A percentile compares a stretch with the other conserved stretches of the same genome.
Evolutionary conservation across 2,888 invertebrate genomes (phyloP).

Genomic region (Priocnemis perturbator): DNA sequence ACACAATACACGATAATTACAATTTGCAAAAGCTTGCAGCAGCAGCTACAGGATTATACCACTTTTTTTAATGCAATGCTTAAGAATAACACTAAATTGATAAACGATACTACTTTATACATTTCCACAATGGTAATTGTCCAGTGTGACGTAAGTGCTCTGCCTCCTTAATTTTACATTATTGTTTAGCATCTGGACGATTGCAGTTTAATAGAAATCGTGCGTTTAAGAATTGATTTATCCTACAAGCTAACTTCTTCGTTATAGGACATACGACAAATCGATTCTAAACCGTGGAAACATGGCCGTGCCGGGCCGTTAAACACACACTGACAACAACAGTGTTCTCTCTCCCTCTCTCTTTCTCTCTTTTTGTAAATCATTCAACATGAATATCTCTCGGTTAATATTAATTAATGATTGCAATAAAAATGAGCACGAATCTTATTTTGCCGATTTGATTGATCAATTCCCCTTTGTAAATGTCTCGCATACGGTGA

Average conservation of each 20-base stretch:
- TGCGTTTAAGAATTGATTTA: conserved; percentile 29
- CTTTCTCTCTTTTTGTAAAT: conserved; percentile 14
- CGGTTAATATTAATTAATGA: conserved; percentile 27
- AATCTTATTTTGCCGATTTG: too few species aligned
- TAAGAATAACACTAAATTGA: conserved; percentile 37
- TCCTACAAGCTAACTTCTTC: conserved; percentile 22
- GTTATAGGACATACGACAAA: conserved; percentile 20
- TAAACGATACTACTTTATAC: conserved; percentile 38
- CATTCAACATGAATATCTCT: conserved; percentile 31
- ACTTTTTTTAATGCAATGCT: conserved; percentile 17
- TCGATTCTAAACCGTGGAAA: conserved; percentile 30
- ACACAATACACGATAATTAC: conserved; percentile 28
- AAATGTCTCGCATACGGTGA: conserved; percentile 9
- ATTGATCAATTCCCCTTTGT: conserved; percentile 22
- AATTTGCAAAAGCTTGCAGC: conserved; percentile 32
- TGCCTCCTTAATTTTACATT: conserved; percentile 48
- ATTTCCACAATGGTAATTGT: conserved; percentile 27
- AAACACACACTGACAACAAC: conserved; percentile 42
- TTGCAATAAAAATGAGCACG: conserved; percentile 31
- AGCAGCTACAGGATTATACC: conserved; percentile 20
- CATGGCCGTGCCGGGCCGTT: conserved; percentile 1
- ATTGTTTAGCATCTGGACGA: conserved; percentile 59
- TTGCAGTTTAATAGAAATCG: conserved; percentile 42
- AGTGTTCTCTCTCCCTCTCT: conserved; percentile 16
- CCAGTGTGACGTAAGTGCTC: conserved; percentile 33